phyloP scores from a whole-genome alignment of 1,140 invertebrate species.

The Rhyacophila brunnea region DNA sequence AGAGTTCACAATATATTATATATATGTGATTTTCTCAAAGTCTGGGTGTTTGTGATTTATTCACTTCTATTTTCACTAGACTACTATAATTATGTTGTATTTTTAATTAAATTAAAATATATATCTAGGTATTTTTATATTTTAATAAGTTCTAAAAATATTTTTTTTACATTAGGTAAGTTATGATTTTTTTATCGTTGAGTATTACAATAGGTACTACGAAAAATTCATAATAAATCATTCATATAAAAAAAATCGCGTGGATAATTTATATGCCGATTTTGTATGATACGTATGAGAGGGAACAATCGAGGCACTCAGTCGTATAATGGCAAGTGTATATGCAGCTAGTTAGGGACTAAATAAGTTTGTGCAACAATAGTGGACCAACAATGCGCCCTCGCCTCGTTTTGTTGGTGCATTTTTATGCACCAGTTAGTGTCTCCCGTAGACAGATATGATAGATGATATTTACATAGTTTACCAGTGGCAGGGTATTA shows the following conservation, averaged over 20 bases:
- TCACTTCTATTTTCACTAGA: no score
- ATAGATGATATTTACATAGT: conserved; percentile 31
- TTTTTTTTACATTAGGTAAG: no score
- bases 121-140: no score
- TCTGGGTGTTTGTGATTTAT: no score
- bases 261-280: conserved; percentile 9
- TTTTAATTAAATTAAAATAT: no score
- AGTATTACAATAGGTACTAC: no score
- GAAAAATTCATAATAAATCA: conserved; percentile 8
- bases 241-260: not conserved
- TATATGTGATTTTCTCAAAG: no score
- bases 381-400: conserved; percentile 29
- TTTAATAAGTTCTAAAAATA: no score
- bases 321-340: conserved; percentile 20
- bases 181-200: no score
- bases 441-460: conserved; percentile 34
- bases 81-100: no score
- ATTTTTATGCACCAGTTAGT: conserved; percentile 37
- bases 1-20: no score
- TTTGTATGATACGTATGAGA: not conserved
- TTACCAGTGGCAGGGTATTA: conserved; percentile 6
- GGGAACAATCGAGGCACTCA: conserved; percentile 25
- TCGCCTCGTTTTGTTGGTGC: conserved; percentile 16
- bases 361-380: conserved; percentile 34
- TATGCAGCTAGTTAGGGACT: conserved; percentile 6